phyloP scores from a whole-genome alignment of 2,797 vertebrate species.

The Characodon lateralis region DNA sequence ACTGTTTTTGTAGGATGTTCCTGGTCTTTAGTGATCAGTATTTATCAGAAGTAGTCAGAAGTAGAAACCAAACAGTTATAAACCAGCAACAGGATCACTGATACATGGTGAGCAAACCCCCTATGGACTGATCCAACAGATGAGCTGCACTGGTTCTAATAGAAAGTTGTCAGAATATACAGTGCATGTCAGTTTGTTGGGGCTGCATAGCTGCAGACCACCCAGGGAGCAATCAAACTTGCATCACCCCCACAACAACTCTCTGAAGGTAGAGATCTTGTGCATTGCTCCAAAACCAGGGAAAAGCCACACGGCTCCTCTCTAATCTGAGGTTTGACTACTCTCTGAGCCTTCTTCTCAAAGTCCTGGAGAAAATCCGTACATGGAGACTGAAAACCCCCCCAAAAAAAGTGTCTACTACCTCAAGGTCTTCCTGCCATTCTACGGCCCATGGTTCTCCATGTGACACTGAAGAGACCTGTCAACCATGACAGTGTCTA shows the following conservation, averaged over 20 bases:
- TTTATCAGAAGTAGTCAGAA: no score
- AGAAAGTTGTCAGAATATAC: neutral
- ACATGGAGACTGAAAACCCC: neutral
- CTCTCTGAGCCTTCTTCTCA: neutral
- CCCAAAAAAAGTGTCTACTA: neutral
- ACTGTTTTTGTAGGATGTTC: no score
- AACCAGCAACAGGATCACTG: no score
- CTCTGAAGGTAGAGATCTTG: neutral
- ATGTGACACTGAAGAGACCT: neutral
- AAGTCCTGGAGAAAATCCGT: neutral
- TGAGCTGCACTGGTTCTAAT: neutral
- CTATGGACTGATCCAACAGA: neutral
- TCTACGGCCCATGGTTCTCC: neutral
- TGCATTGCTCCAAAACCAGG: neutral
- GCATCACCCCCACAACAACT: neutral
- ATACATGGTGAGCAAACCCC: no score
- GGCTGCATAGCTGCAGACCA: no score
- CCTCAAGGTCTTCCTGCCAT: neutral
- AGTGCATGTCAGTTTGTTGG: neutral
- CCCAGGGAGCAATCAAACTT: neutral
- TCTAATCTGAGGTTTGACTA: neutral
- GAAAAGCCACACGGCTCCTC: neutral
- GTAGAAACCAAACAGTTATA: no score
- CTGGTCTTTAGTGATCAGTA: no score
- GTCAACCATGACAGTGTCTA: conserved; percentile 3